Evolutionary conservation across 2,113 vertebrate genomes (phyloP).

Genomic region (Psophia crepitans): DNA sequence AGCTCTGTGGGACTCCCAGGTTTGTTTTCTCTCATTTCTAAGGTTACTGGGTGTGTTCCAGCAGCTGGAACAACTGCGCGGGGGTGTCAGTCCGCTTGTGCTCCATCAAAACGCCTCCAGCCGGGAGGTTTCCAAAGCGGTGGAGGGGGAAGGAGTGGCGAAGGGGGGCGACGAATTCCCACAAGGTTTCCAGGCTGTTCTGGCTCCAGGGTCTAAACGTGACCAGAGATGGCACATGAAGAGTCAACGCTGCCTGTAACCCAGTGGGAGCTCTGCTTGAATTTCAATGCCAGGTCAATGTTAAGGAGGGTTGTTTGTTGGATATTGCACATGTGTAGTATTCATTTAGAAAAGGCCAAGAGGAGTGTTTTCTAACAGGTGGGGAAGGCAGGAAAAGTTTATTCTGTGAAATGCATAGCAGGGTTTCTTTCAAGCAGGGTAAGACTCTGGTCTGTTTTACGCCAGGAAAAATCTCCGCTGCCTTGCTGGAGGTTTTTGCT

Average conservation of each 20-base stretch:
- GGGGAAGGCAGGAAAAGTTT: background rate
- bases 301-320: background rate
- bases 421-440: background rate
- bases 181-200: background rate
- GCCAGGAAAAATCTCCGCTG: background rate
- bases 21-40: slow-evolving; percentile 23
- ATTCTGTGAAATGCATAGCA: background rate
- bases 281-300: background rate
- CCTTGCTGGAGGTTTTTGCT: background rate
- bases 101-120: background rate
- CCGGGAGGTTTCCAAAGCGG: background rate
- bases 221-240: background rate
- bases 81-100: background rate
- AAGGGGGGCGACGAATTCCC: background rate
- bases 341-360: background rate
- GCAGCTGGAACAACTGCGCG: background rate
- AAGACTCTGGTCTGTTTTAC: background rate
- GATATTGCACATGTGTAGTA: background rate
- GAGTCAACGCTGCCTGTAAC: background rate
- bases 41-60: background rate
- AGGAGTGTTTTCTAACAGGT: background rate
- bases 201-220: background rate
- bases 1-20: background rate
- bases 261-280: background rate
- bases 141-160: background rate